Conservation (phyloP, 2,113 vertebrate species). For the Labeo rohita region DNA sequence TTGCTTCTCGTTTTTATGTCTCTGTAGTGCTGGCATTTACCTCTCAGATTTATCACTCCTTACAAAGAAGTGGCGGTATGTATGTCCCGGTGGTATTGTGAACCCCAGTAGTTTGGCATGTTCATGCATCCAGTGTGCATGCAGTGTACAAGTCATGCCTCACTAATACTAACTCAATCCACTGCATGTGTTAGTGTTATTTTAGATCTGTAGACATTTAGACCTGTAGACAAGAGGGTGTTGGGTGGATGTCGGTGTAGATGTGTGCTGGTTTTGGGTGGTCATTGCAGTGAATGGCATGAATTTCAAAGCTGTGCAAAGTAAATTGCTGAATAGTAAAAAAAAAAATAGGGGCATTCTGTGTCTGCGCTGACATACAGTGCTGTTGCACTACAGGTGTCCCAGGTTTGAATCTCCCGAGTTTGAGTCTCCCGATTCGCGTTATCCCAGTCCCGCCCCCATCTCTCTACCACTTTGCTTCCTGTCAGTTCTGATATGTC, state of each 20-base stretch:
- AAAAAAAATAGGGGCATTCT: neutral
- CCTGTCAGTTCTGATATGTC: no score
- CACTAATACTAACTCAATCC: slow-evolving; percentile 35
- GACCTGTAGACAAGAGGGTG: neutral
- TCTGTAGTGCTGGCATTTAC: slow-evolving; percentile 92
- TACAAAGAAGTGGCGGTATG: slow-evolving; percentile 94
- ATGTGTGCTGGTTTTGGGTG: slow-evolving; percentile 42
- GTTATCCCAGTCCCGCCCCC: no score
- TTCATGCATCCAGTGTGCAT: slow-evolving; percentile 61
- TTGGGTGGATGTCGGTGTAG: slow-evolving; percentile 48
- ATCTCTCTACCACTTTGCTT: no score
- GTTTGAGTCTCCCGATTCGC: no score
- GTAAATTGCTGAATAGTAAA: neutral
- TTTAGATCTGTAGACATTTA: neutral
- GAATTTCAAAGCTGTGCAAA: slow-evolving; percentile 48
- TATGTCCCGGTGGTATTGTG: slow-evolving; percentile 68
- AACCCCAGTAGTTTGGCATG: slow-evolving; percentile 40
- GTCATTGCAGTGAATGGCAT: slow-evolving; percentile 36
- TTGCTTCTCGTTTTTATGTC: slow-evolving; percentile 76
- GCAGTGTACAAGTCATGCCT: slow-evolving; percentile 60
- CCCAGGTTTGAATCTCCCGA: no score
- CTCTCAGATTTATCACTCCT: slow-evolving; percentile 93
- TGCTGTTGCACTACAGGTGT: no score
- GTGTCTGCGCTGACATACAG: no score
- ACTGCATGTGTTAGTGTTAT: slow-evolving; percentile 40